Conservation (phyloP, 30 jellyfish, hydroid and myxozoan species). For the Catostylus mosaicus region DNA sequence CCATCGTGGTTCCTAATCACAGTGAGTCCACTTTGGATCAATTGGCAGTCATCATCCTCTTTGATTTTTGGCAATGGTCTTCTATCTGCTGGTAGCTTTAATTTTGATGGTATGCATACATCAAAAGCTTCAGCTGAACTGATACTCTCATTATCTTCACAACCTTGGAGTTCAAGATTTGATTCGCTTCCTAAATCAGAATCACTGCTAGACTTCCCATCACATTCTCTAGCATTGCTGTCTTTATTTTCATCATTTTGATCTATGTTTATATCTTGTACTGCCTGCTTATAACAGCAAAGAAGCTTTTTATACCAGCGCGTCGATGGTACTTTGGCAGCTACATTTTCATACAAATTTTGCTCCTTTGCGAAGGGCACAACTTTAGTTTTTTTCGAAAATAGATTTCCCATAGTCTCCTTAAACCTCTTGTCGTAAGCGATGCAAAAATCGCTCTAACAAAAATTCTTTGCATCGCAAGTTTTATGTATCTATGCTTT, state of each 20-base stretch:
- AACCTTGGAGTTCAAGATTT: not conserved
- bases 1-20: too few species aligned
- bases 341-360: too few species aligned
- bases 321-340: not conserved
- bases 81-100: not conserved
- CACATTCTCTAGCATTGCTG: not conserved
- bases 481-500: too few species aligned
- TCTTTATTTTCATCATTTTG: not conserved
- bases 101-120: not conserved
- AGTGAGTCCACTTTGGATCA: too few species aligned
- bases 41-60: too few species aligned
- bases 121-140: not conserved
- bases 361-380: not conserved
- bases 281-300: not conserved
- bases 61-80: too few species aligned
- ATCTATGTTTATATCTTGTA: not conserved
- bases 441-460: not conserved
- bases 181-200: not conserved
- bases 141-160: not conserved
- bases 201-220: not conserved
- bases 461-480: too few species aligned
- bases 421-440: not conserved
- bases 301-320: not conserved
- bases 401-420: slow-evolving; percentile 13
- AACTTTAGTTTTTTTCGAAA: not conserved